Evolutionary conservation across 2,888 invertebrate genomes (phyloP), one percentile per base, ranked within the genome.

Genomic region (Tubulanus polymorphus): DNA sequence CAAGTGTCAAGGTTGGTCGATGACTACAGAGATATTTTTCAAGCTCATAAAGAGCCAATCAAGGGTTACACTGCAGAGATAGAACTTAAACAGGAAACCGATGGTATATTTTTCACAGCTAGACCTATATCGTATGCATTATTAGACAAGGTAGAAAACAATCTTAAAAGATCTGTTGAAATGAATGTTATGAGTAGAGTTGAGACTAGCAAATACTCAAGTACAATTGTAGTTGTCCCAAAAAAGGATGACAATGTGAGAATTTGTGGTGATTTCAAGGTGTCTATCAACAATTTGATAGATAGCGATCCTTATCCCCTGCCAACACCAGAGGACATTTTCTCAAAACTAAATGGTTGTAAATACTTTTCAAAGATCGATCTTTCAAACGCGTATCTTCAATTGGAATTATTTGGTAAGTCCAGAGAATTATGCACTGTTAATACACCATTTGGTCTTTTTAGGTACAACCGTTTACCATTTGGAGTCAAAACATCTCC

Each of bases 211-310:
- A 45, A 56, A 23, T 56, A 48, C 48, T 48, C 57, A 20, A 37
- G 56, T 2, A 67, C 67, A 1, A 61, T 67, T 25, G 64, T 68
- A 1, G 60, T 63, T 27, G 63, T 69, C 8, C 48, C 58, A 1
- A 68, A 69, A 53, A 45, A 58, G 26, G 52, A 59, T 37, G 59
- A 61, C 10, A 35, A 53, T n/a, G 63, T 25, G 27, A 18, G 62
- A 23, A 54, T 63, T 26, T 63, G 62, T 51, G 58, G 62, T 28
- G 63, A 63, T 41, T 60, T 54, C 28, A 54, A 60, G 37, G 35
- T 60, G 3, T 60, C 63, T 2, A 46, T 63, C 3, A 63, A 63
- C 51, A 37, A 30, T 26, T 29, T 28, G 2, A 26, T 51, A 20
- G 37, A 57, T n/a, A 28, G 37, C 6, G 58, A 62, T 23, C 46